Percentiles rank a stretch among this genome's conserved stretches.
Evolutionary conservation across 2,113 vertebrate genomes (phyloP).

Genomic region (Cisticola juncidis): DNA sequence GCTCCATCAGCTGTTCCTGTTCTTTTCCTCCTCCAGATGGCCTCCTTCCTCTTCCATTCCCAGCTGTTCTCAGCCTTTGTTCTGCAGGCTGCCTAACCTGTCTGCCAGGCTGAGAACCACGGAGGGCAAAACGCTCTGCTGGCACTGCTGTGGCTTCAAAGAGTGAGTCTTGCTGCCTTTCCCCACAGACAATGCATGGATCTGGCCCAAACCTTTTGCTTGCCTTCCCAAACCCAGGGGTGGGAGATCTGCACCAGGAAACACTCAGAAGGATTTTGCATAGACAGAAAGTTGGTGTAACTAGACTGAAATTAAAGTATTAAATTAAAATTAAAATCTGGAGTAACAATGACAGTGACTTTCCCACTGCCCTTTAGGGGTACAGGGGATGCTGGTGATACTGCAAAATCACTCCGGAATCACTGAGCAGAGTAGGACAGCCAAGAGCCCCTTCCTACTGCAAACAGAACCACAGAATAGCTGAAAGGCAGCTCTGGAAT

Average conservation of each 20-base stretch:
- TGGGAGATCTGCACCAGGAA: background rate
- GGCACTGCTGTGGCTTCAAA: background rate
- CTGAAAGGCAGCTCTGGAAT: background rate
- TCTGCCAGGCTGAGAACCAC: background rate
- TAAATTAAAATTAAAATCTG: no score
- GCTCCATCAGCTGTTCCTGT: background rate
- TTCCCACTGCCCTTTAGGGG: background rate
- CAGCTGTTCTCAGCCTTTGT: slow-evolving; percentile 1
- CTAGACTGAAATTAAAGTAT: background rate
- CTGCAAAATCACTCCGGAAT: background rate
- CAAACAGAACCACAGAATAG: background rate
- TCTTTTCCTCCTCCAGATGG: slow-evolving; percentile 11
- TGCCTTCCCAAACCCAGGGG: background rate
- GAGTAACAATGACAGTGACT: background rate
- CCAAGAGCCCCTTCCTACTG: background rate
- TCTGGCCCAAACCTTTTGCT: background rate
- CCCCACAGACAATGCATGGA: background rate
- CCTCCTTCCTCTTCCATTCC: slow-evolving; percentile 17
- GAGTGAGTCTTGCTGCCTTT: background rate
- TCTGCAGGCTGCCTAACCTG: background rate
- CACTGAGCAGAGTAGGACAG: background rate
- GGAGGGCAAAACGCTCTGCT: background rate
- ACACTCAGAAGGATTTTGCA: background rate
- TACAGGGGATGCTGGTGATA: background rate
- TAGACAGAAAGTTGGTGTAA: background rate